phyloP scores from a whole-genome alignment of 30 jellyfish, hydroid and myxozoan genomes.

The Pseudorhiza aurosa region DNA sequence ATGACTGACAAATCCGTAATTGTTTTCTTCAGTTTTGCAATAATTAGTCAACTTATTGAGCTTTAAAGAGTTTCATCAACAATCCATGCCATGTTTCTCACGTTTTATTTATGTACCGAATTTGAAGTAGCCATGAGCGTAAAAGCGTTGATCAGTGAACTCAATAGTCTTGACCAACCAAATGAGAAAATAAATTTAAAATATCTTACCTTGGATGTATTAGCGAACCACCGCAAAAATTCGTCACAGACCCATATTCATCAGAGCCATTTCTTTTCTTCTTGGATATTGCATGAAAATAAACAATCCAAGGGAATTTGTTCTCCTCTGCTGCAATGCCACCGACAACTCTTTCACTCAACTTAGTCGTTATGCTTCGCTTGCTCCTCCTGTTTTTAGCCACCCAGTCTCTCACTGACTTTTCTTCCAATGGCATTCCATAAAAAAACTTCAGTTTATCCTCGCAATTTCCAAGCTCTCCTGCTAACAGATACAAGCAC shows the following conservation, averaged over 20 bases:
- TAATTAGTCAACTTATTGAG: too few species aligned
- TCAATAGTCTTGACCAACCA: too few species aligned
- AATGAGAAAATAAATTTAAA: too few species aligned
- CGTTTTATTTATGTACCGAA: too few species aligned
- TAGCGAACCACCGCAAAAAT: slow-evolving; percentile 87
- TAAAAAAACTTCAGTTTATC: not conserved
- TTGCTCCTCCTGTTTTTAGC: slow-evolving; percentile 28
- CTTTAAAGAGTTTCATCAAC: too few species aligned
- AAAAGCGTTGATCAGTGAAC: too few species aligned
- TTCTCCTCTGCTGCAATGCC: slow-evolving; percentile 74
- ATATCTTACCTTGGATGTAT: slow-evolving; percentile 71
- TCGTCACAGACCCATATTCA: slow-evolving; percentile 71
- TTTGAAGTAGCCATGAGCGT: too few species aligned
- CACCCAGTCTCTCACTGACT: slow-evolving; percentile 14
- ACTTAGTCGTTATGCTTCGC: slow-evolving; percentile 22
- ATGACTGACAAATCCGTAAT: too few species aligned
- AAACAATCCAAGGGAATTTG: slow-evolving; percentile 86
- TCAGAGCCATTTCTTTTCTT: slow-evolving; percentile 74
- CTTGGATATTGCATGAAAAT: slow-evolving; percentile 82
- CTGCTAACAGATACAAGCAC: slow-evolving; percentile 12
- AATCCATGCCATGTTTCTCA: too few species aligned
- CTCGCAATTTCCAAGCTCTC: slow-evolving; percentile 19
- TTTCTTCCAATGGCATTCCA: slow-evolving; percentile 8
- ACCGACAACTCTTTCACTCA: slow-evolving; percentile 81
- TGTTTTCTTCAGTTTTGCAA: too few species aligned